These are phyloP conservation scores for Coelinius sp. DNA, from an alignment of 2,888 invertebrate species.

Conservation along the genomic window DNA sequence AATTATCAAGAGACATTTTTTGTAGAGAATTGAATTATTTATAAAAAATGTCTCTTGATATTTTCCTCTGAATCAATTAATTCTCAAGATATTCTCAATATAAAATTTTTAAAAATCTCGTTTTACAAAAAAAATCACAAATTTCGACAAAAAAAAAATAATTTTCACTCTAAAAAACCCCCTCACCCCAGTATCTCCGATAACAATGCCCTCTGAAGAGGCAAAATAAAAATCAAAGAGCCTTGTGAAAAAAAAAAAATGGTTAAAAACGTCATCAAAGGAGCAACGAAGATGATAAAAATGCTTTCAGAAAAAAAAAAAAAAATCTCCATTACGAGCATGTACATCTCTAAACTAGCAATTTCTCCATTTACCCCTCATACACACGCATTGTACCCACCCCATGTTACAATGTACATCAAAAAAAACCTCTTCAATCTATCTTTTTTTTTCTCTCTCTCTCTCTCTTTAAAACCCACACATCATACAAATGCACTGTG, in stretches of 20 bases:
- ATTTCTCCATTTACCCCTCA: constrained; percentile 41
- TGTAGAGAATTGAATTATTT: background rate
- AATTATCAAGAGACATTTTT: background rate
- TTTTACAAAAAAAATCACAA: background rate
- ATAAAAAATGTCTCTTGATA: no score
- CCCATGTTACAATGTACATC: no score
- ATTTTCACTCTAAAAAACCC: background rate
- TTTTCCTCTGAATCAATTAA: no score
- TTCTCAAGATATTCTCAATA: no score
- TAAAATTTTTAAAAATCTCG: no score
- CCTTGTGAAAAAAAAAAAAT: background rate
- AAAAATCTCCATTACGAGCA: constrained; percentile 36
- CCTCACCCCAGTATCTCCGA: background rate
- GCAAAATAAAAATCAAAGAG: no score
- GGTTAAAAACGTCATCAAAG: constrained; percentile 42
- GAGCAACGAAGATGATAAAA: constrained; percentile 35
- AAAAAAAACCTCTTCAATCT: constrained; percentile 14
- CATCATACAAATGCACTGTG: constrained; percentile 1
- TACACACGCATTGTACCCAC: constrained; percentile 10
- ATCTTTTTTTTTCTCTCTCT: background rate
- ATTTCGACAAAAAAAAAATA: background rate
- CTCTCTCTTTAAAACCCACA: background rate
- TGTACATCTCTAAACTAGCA: constrained; percentile 37
- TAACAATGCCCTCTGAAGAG: no score
- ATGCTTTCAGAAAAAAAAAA: constrained; percentile 30